Evolutionary conservation across 2,888 invertebrate species (phyloP), one percentile per base, ranked within the genome.

Genomic region (Diadromus collaris): DNA sequence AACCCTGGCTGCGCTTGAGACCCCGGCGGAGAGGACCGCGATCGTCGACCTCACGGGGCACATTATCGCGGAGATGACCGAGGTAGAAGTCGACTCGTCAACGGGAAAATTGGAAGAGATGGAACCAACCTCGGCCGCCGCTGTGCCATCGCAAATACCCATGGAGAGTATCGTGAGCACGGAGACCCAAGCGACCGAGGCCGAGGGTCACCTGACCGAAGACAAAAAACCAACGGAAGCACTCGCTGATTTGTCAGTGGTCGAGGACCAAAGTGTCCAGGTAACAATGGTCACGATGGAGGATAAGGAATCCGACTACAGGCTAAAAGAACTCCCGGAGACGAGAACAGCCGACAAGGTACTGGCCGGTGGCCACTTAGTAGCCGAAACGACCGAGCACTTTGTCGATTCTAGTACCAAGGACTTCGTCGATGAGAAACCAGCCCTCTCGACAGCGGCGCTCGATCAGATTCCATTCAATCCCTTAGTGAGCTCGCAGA

Each of bases 161-260:
- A 89, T 92, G 73, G 93, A 93, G 86, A 92, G 93, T 85, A 79
- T 95, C 38, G 86, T 93, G 32, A 91, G 92, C 54, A 92, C 91
- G 58, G 93, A 94, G 85, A 92, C 93, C 19, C 90, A 92, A 80
- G 87, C 87, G 32, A 93, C 92, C 79, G 95, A 95, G 91, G 92
- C 92, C 79, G 95, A 95, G 92, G 90, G 87, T 63, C 85, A 83
- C 21, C 83, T 90, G 1, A 34, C 56, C 7, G 82, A 85, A 63
- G 92, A 92, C 41, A 93, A 92, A 88, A 86, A 90, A 24, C 89
- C 89, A 6, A 76, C 80, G 0, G 80, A 84, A 83, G 86, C 83
- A 16, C 71, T 78, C 48, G 89, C 88, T 58, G 88, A 88, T 79
- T 71, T 89, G 7, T 84, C 83, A 0, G 61, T 91, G 16, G 85